phyloP scores from a whole-genome alignment of 2,888 invertebrate species.

The Autographa gamma region DNA sequence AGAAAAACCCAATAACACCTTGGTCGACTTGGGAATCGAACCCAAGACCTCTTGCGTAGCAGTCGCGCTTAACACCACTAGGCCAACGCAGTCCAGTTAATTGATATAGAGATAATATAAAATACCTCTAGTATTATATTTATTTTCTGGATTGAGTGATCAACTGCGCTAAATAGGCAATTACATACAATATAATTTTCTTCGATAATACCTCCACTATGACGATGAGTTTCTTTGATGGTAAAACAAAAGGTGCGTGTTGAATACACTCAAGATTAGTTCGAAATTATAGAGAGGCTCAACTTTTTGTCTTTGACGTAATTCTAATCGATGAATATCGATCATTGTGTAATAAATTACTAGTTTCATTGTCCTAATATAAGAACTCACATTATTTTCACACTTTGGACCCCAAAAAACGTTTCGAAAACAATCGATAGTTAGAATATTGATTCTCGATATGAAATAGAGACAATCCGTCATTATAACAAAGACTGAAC shows the following conservation, averaged over 20 bases:
- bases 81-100: too few species aligned
- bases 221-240: not conserved
- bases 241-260: not conserved
- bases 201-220: too few species aligned
- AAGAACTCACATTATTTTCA: constrained; percentile 49
- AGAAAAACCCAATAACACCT: too few species aligned
- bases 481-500: constrained; percentile 57
- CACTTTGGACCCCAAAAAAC: constrained; percentile 46
- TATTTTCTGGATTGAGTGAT: too few species aligned
- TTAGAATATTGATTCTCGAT: constrained; percentile 55
- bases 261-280: not conserved
- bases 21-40: too few species aligned
- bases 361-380: constrained; percentile 51
- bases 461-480: constrained; percentile 55
- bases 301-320: not conserved
- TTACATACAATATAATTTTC: too few species aligned
- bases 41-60: too few species aligned
- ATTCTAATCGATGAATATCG: constrained; percentile 8
- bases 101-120: too few species aligned
- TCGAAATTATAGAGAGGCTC: not conserved
- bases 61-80: too few species aligned
- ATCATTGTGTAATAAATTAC: constrained; percentile 33
- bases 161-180: too few species aligned
- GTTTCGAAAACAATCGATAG: constrained; percentile 49
- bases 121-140: too few species aligned